Evolutionary conservation across 1,140 invertebrate species (phyloP), one percentile per base, ranked within the genome.

Genomic region (Zaprionus inermis): DNA sequence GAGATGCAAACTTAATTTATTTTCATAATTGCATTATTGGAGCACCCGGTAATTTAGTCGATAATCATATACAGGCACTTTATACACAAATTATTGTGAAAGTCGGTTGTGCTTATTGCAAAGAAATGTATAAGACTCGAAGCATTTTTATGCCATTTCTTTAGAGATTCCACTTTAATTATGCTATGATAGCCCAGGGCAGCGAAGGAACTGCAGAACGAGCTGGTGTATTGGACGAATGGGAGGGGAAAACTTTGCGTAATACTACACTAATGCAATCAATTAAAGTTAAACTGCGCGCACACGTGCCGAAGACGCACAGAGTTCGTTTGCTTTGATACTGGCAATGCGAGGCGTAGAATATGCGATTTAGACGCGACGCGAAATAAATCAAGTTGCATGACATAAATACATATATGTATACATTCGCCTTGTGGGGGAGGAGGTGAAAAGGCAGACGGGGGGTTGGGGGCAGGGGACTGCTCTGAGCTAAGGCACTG

Each of bases 201-300:
- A 38, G 72, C 52, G 72, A 76, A 69, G 64, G 30, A 72, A 63
- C 22, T 16, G 3, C 18, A 52, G 20, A 9, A 6, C 3, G 5
- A 32, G 38, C 14, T 30, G 22, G 10, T 16, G 22, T 20, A 32
- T 28, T 28, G 28, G 28, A 28, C 28, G 28, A 3, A 9, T 5
- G 18, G 11, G 34, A 32, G 12, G 34, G 28, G 32, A 44, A 20
- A 58, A 30, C 56, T 59, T 58, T 38, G 60, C 46, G 82, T 85
- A 81, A 86, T 85, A 81, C 64, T 76, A 75, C 72, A 81, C 83
- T 88, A 88, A 86, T 88, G 69, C 59, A 86, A 86, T 86, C 83
- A 88, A 86, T 86, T 86, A 88, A 72, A 77, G 58, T 63, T 73
- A 76, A 82, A 82, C 68, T 66, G 55, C 20, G 44, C 7, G 63